These are phyloP conservation scores for Venusia cambrica DNA, from an alignment of 2,888 invertebrate species.

Conservation along the genomic window DNA sequence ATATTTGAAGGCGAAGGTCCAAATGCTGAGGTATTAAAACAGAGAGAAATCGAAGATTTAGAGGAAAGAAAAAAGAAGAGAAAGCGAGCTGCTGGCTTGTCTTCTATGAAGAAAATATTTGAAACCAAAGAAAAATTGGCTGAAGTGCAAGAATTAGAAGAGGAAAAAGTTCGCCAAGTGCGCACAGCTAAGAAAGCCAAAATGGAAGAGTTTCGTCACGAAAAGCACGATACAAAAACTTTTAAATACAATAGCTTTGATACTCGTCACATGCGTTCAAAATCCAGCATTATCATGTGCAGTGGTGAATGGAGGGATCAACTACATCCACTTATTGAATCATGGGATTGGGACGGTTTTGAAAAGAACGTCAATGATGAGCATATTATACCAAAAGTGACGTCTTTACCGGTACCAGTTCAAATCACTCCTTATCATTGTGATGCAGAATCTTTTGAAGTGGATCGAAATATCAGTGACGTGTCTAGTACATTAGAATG, in stretches of 20 bases:
- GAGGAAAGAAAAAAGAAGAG: conserved; percentile 79
- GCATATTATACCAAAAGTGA: conserved; percentile 67
- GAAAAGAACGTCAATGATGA: conserved; percentile 80
- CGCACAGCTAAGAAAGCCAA: conserved; percentile 66
- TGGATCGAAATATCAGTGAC: conserved; percentile 74
- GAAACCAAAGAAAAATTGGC: conserved; percentile 88
- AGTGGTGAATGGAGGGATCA: conserved; percentile 82
- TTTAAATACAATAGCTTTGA: conserved; percentile 74
- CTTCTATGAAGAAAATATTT: conserved; percentile 86
- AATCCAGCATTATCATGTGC: conserved; percentile 72
- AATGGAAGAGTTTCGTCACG: conserved; percentile 62
- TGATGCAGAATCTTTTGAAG: conserved; percentile 73
- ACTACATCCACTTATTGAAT: conserved; percentile 82
- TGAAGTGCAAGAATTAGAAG: conserved; percentile 82
- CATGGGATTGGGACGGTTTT: conserved; percentile 84
- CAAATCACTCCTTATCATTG: conserved; percentile 72
- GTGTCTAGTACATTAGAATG: conserved; percentile 80
- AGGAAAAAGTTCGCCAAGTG: conserved; percentile 69
- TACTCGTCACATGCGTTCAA: conserved; percentile 73
- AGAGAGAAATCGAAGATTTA: conserved; percentile 79
- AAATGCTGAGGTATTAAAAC: conserved; percentile 82
- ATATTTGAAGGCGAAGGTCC: conserved; percentile 88
- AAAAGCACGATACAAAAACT: conserved; percentile 71
- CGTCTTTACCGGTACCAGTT: conserved; percentile 70
- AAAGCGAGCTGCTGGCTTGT: conserved; percentile 83